Conservation (phyloP, 2,113 vertebrate genomes). For the Micronycteris hirsuta region DNA sequence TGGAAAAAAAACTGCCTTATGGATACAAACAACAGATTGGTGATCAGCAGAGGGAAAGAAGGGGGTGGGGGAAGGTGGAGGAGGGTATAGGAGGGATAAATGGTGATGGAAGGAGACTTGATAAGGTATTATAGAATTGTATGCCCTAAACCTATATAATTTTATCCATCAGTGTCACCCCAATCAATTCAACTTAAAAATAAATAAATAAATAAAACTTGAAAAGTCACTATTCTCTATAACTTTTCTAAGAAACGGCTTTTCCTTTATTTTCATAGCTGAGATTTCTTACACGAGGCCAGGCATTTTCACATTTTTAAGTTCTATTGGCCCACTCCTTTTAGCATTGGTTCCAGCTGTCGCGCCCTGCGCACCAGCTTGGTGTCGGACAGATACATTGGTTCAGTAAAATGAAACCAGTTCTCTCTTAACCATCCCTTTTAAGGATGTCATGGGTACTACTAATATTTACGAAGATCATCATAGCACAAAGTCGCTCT, state of each 20-base stretch:
- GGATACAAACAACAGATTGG: too few relatives aligned
- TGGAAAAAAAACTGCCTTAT: too few relatives aligned
- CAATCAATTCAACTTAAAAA: too few relatives aligned
- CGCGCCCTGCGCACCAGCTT: neutral
- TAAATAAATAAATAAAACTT: neutral
- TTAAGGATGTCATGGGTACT: neutral
- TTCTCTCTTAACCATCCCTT: neutral
- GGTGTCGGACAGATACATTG: neutral
- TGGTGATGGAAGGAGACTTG: too few relatives aligned
- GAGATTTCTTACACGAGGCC: neutral
- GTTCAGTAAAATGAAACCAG: neutral
- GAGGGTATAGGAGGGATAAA: too few relatives aligned
- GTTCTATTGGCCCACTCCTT: neutral
- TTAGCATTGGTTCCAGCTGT: neutral
- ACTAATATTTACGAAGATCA: neutral
- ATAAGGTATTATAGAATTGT: too few relatives aligned
- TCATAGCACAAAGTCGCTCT: neutral
- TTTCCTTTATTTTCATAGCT: neutral
- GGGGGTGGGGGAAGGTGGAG: too few relatives aligned
- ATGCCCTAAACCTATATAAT: too few relatives aligned
- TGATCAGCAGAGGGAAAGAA: too few relatives aligned
- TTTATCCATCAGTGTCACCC: too few relatives aligned
- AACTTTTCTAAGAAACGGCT: neutral
- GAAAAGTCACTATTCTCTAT: neutral
- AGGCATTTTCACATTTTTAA: neutral